phyloP scores from a whole-genome alignment of 2,797 vertebrate genomes.

The Decapterus maruadsi region DNA sequence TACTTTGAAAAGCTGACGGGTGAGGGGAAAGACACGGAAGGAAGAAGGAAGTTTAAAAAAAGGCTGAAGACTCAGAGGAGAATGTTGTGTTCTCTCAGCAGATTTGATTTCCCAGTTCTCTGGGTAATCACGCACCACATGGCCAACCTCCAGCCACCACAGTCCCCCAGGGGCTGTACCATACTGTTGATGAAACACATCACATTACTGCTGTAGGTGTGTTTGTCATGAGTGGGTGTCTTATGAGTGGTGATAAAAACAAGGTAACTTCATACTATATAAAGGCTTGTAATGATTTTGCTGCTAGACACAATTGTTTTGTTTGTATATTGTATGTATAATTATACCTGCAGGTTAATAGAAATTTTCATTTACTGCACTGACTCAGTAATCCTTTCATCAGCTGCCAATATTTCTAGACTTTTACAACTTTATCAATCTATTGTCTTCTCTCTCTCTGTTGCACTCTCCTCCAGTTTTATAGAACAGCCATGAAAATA shows the following conservation, averaged over 20 bases:
- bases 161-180: conserved; percentile 38
- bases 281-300: conserved; percentile 20
- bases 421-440: neutral
- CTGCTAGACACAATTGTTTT: conserved; percentile 14
- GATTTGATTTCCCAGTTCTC: conserved; percentile 76
- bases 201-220: conserved; percentile 48
- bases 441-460: neutral
- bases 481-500: neutral
- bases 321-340: neutral
- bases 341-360: too few species aligned
- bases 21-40: conserved; percentile 45
- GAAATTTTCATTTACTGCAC: too few species aligned
- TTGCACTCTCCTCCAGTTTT: neutral
- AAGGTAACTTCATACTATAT: conserved; percentile 11
- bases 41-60: conserved; percentile 58
- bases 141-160: conserved; percentile 54
- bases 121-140: conserved; percentile 70
- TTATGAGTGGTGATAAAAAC: conserved; percentile 24
- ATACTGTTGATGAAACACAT: conserved; percentile 60
- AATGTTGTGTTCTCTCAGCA: conserved; percentile 67
- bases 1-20: conserved; percentile 70
- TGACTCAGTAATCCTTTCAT: neutral
- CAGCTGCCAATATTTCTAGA: conserved; percentile 7
- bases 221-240: conserved; percentile 47
- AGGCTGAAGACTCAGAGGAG: conserved; percentile 45